Conservation (phyloP, 2,888 invertebrate genomes). For the Panorpa germanica region DNA sequence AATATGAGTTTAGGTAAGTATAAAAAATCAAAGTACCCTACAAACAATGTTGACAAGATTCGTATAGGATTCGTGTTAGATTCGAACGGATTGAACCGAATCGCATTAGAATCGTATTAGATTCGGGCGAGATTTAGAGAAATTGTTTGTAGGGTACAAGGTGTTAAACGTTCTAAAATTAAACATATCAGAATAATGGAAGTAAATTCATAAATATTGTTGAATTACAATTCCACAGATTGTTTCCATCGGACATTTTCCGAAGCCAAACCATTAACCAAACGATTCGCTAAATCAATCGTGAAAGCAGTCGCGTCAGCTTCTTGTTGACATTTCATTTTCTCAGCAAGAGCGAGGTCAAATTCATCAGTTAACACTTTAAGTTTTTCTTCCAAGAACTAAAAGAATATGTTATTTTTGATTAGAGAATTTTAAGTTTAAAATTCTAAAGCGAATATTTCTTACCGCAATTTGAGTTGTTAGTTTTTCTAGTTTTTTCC, state of each 20-base stretch:
- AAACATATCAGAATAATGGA: neutral
- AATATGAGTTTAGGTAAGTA: neutral
- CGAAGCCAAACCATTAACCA: slow-evolving; percentile 82
- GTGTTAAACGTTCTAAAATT: neutral
- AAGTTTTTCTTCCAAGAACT: slow-evolving; percentile 45
- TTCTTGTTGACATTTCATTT: slow-evolving; percentile 80
- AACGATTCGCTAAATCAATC: slow-evolving; percentile 77
- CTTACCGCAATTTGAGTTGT: slow-evolving; percentile 50
- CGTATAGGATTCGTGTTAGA: too few relatives aligned
- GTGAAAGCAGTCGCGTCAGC: slow-evolving; percentile 78
- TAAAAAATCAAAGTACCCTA: neutral
- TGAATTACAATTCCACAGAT: slow-evolving; percentile 30
- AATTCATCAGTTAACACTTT: slow-evolving; percentile 61
- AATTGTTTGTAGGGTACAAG: too few relatives aligned
- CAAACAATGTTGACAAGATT: too few relatives aligned
- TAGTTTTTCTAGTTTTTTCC: slow-evolving; percentile 57
- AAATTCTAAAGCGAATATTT: too few relatives aligned
- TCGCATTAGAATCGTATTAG: too few relatives aligned
- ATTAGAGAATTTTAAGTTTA: slow-evolving; percentile 3
- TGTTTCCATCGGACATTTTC: slow-evolving; percentile 76
- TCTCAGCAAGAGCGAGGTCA: slow-evolving; percentile 69
- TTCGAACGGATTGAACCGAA: too few relatives aligned
- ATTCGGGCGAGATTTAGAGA: too few relatives aligned
- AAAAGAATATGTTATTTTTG: slow-evolving; percentile 4
- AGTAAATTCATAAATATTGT: neutral